Conservation (phyloP, 2,797 vertebrate species). For the Artibeus lituratus region DNA sequence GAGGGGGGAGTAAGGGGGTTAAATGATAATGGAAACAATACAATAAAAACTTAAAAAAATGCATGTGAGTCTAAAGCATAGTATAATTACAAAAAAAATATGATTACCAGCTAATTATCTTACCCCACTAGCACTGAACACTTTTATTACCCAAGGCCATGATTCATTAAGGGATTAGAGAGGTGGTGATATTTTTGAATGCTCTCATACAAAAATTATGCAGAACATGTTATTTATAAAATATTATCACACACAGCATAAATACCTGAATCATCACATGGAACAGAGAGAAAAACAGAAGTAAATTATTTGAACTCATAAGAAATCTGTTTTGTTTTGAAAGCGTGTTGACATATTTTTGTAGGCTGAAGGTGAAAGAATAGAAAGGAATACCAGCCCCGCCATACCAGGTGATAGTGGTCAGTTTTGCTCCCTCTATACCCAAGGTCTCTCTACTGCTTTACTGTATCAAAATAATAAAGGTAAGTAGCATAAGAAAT, state of each 20-base stretch:
- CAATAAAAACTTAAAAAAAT: neutral
- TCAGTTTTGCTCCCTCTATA: neutral
- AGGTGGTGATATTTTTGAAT: neutral
- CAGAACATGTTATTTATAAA: neutral
- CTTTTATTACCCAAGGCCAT: neutral
- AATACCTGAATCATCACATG: neutral
- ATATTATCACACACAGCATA: neutral
- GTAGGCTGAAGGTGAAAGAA: neutral
- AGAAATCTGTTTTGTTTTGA: neutral
- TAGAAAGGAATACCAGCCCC: neutral
- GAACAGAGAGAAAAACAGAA: neutral
- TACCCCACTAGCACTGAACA: neutral
- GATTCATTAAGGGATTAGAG: conserved; percentile 24
- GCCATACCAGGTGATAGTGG: neutral
- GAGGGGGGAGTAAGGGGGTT: neutral
- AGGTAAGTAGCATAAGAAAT: neutral
- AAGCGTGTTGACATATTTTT: neutral
- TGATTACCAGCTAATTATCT: conserved; percentile 59
- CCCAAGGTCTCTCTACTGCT: neutral
- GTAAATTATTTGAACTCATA: neutral
- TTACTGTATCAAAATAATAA: neutral
- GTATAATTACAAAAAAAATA: conserved; percentile 3
- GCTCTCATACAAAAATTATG: neutral
- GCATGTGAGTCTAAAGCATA: conserved; percentile 35
- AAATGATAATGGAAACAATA: neutral